phyloP scores from a whole-genome alignment of 1,140 invertebrate genomes.

The Prorops nasuta region DNA sequence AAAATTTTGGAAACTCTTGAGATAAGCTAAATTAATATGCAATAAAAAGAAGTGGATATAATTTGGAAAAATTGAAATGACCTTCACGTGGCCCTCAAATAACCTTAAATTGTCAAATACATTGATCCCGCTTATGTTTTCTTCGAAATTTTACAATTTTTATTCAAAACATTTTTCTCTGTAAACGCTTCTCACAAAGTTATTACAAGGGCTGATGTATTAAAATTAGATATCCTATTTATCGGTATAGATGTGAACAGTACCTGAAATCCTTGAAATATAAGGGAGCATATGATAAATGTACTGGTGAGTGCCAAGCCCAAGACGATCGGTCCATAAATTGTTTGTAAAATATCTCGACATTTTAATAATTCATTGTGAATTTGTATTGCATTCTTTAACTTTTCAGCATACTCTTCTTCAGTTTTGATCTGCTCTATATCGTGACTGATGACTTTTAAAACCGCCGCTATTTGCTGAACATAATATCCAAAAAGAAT shows the following conservation, averaged over 20 bases:
- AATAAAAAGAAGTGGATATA: too few relatives aligned
- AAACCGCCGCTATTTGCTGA: constrained; percentile 25
- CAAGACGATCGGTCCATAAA: constrained; percentile 28
- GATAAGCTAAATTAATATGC: too few relatives aligned
- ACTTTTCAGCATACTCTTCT: neutral
- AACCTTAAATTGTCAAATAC: too few relatives aligned
- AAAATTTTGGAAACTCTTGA: too few relatives aligned
- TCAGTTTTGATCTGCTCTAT: constrained; percentile 16
- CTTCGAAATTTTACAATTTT: constrained; percentile 1
- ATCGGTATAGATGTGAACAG: too few relatives aligned
- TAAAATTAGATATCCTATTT: too few relatives aligned
- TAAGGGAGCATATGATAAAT: constrained; percentile 26
- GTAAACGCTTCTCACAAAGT: too few relatives aligned
- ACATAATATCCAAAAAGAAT: constrained; percentile 28
- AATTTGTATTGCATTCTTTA: constrained; percentile 15
- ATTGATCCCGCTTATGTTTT: too few relatives aligned
- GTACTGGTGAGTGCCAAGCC: constrained; percentile 26
- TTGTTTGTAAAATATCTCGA: constrained; percentile 18
- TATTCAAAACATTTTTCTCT: too few relatives aligned
- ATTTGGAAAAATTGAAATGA: too few relatives aligned
- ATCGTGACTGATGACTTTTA: constrained; percentile 8
- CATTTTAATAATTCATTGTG: constrained; percentile 15
- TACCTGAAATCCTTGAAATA: constrained; percentile 34
- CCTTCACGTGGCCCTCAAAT: too few relatives aligned
- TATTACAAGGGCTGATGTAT: too few relatives aligned